A percentile compares a stretch with the other conserved stretches of the same genome.
Conservation (phyloP, 1,140 invertebrate species). For the Halesus radiatus region DNA sequence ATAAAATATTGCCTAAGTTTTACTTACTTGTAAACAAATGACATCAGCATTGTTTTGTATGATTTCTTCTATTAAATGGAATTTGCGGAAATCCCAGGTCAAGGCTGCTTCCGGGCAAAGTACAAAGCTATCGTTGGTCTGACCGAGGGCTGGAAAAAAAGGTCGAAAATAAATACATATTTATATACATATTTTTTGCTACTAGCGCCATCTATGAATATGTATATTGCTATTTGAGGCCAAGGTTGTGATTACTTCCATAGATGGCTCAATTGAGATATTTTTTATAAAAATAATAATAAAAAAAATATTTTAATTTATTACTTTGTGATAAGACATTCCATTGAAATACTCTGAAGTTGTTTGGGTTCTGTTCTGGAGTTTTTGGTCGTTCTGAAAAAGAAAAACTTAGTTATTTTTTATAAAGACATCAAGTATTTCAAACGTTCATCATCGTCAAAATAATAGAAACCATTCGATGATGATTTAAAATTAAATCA, state of each 20-base stretch:
- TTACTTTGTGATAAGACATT: slow-evolving; percentile 55
- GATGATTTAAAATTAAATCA: too few relatives aligned
- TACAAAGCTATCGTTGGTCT: slow-evolving; percentile 82
- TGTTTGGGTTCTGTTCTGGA: background rate
- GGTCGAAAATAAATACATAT: background rate
- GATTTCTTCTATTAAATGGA: slow-evolving; percentile 82
- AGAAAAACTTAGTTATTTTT: background rate
- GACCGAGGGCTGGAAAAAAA: slow-evolving; percentile 75
- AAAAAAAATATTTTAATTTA: slow-evolving; percentile 7
- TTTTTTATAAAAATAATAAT: background rate
- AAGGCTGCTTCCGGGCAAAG: slow-evolving; percentile 80
- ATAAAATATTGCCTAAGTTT: background rate
- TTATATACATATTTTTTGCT: background rate
- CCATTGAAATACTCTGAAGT: slow-evolving; percentile 52
- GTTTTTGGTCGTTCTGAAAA: slow-evolving; percentile 3
- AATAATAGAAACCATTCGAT: too few relatives aligned
- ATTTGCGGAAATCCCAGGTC: slow-evolving; percentile 78
- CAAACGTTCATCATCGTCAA: too few relatives aligned
- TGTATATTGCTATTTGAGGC: background rate
- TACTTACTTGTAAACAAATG: slow-evolving; percentile 78
- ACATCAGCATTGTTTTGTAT: slow-evolving; percentile 78
- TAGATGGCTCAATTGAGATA: background rate
- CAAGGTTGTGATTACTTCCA: background rate
- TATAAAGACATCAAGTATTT: too few relatives aligned
- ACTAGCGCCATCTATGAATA: background rate